Conservation (phyloP, 1,140 invertebrate species). For the Polypedilum vanderplanki region DNA sequence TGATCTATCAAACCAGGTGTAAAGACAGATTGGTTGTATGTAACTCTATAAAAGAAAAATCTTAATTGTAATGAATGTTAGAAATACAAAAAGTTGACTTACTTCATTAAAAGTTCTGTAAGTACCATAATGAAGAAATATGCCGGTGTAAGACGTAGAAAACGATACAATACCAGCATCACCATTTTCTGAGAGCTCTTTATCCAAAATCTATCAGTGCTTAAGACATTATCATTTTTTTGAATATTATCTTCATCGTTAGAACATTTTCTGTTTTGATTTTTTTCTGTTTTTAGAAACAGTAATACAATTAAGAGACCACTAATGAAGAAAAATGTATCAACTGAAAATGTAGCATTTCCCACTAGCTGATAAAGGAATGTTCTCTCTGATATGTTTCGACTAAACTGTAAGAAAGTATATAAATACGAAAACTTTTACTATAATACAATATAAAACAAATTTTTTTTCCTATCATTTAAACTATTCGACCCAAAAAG, state of each 20-base stretch:
- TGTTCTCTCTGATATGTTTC: conserved; percentile 66
- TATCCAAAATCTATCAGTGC: conserved; percentile 38
- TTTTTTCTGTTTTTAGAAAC: conserved; percentile 53
- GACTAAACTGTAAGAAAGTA: conserved; percentile 52
- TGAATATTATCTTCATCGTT: conserved; percentile 2
- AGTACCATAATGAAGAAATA: conserved; percentile 71
- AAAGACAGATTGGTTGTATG: conserved; percentile 60
- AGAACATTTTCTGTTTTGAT: conserved; percentile 33
- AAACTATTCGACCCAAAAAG: neutral
- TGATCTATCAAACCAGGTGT: conserved; percentile 66
- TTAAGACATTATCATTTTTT: neutral
- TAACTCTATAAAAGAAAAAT: conserved; percentile 35
- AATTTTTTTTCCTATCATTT: no score
- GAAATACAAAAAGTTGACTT: conserved; percentile 40
- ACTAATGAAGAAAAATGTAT: conserved; percentile 88
- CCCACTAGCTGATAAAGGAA: conserved; percentile 77
- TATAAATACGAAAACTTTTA: no score
- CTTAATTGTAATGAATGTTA: neutral
- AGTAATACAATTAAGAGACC: conserved; percentile 69
- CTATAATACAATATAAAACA: no score
- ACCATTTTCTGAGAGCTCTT: conserved; percentile 48
- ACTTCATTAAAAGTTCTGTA: conserved; percentile 62
- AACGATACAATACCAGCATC: conserved; percentile 56
- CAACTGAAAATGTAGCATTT: conserved; percentile 84
- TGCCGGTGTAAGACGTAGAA: conserved; percentile 68